These are phyloP conservation scores for Fulica atra DNA, from an alignment of 2,113 vertebrate species.

Conservation along the genomic window DNA sequence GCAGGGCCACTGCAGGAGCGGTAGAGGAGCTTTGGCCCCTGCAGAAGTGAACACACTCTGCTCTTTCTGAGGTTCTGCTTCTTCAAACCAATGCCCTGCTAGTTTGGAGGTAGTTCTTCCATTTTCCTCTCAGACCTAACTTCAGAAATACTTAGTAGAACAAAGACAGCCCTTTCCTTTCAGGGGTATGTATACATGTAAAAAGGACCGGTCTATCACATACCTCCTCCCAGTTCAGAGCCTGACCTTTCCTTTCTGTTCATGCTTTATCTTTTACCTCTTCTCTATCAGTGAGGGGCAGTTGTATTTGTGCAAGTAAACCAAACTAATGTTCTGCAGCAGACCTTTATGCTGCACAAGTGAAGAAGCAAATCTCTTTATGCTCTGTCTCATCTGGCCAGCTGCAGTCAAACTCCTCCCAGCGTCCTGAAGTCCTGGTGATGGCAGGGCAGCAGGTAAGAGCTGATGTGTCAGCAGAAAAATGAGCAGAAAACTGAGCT, in stretches of 20 bases:
- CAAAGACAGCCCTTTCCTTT: background rate
- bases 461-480: background rate
- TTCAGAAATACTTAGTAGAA: background rate
- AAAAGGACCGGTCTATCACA: background rate
- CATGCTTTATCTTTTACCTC: background rate
- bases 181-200: background rate
- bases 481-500: background rate
- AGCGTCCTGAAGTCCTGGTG: background rate
- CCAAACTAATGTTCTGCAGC: background rate
- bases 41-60: background rate
- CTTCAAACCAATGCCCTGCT: background rate
- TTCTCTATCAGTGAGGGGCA: background rate
- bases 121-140: background rate
- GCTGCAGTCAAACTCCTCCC: background rate
- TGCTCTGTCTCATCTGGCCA: background rate
- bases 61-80: background rate
- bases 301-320: background rate
- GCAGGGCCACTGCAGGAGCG: fast-evolving
- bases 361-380: background rate
- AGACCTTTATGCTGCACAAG: background rate
- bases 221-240: background rate
- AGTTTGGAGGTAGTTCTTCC: background rate
- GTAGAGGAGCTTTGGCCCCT: fast-evolving
- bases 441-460: background rate
- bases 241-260: background rate